These are phyloP conservation scores for Psammodynastes pulverulentus DNA, from an alignment of 2,113 vertebrate genomes.

Conservation along the genomic window DNA sequence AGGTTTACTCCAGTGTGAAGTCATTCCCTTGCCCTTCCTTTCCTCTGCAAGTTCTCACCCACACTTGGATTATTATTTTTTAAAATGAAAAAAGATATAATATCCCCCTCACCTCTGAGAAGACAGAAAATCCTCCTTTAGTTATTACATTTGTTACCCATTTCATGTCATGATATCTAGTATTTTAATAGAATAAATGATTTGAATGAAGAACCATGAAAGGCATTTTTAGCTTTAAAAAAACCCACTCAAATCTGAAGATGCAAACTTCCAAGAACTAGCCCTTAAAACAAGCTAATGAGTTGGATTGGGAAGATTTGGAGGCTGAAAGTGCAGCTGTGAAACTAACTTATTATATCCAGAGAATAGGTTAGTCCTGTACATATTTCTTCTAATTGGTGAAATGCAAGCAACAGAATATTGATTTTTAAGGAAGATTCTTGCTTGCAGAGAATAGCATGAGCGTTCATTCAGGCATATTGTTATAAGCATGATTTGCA, in stretches of 20 bases:
- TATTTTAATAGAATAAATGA: constrained; percentile 35
- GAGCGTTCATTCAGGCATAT: not conserved
- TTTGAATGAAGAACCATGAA: constrained; percentile 43
- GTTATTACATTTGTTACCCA: constrained; percentile 42
- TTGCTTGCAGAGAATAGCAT: not conserved
- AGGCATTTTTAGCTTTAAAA: constrained; percentile 34
- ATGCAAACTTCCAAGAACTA: not conserved
- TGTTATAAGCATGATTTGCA: not conserved
- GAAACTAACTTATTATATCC: not conserved
- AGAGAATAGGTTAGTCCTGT: not conserved
- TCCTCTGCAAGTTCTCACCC: not conserved
- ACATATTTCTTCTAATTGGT: not conserved
- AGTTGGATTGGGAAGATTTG: not conserved
- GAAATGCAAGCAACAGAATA: not conserved
- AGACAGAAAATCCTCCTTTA: constrained; percentile 45
- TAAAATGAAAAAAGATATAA: constrained; percentile 63
- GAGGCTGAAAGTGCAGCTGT: not conserved
- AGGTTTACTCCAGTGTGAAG: constrained; percentile 77
- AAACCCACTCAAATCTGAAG: constrained; percentile 31
- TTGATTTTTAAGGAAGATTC: not conserved
- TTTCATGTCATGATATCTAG: constrained; percentile 53
- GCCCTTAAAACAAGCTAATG: not conserved
- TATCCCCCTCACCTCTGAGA: constrained; percentile 63
- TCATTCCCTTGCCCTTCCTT: constrained; percentile 34
- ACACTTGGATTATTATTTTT: constrained; percentile 1